Conservation (phyloP, 2,888 invertebrate genomes). For the Protonemura montana region DNA sequence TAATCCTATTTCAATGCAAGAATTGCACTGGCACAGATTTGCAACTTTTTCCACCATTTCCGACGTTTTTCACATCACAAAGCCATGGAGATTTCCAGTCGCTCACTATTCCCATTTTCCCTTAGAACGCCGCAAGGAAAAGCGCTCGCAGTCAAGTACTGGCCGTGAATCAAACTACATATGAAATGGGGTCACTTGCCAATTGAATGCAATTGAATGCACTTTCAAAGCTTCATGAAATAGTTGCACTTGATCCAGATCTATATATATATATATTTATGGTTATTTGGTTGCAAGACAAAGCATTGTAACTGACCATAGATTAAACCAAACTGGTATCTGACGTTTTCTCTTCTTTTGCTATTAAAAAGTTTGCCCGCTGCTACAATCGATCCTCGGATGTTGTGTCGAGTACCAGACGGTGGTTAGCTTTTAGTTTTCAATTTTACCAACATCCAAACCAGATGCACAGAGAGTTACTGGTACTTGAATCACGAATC, state of each 20-base stretch:
- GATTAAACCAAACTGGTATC: not conserved
- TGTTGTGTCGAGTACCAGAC: not conserved
- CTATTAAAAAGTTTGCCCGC: not conserved
- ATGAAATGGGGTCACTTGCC: not conserved
- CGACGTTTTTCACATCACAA: not conserved
- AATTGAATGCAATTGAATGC: not conserved
- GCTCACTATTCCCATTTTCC: not conserved
- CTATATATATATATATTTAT: too few relatives aligned
- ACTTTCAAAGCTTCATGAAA: not conserved
- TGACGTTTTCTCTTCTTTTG: not conserved
- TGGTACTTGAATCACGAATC: too few relatives aligned
- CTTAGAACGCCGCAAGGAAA: not conserved
- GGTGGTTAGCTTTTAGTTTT: not conserved
- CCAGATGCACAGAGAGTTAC: not conserved
- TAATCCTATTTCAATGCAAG: not conserved
- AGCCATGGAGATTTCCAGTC: not conserved
- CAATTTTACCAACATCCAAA: not conserved
- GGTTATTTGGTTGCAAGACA: too few relatives aligned
- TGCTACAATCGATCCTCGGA: not conserved
- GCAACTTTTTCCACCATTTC: not conserved
- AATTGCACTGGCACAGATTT: not conserved
- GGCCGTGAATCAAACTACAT: not conserved
- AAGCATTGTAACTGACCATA: not conserved
- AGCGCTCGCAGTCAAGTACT: too few relatives aligned
- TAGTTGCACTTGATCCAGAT: not conserved